Base-by-base conservation (phyloP, 2,888 invertebrate genomes). In the Germaria angustata region DNA sequence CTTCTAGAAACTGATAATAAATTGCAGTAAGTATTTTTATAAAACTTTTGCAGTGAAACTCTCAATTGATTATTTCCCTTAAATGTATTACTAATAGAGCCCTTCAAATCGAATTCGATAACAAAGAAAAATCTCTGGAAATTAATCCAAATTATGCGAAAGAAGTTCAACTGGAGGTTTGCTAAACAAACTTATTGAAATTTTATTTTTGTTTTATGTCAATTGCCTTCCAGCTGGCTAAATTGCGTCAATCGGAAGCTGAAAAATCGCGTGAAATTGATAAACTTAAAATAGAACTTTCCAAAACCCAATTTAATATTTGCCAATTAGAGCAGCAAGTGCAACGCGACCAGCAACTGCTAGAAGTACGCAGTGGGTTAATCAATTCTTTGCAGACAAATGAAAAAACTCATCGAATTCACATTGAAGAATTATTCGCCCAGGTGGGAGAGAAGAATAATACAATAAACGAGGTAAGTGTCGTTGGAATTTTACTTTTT, bases 381-480 rank as follows among this genome's bases (percentile, higher is more conserved):
- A 90, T 91, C 8, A 86, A 86, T 13, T 87, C 89, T 2, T 65
- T 90, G 24, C 89, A 90, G 63, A 72, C 87, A 32, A 88, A 86
- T 20, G 90, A 90, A 46, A 81, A 80, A 49, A 86, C 86, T 1
- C 85, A 84, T 34, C 86, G 85, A 11, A 72, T 85, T 0, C 87
- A 87, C 7, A 55, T 89, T 2, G 86, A 87, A 5, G 87, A 90
- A 32, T 69, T 89, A 32, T 86, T 88, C 73, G 81, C 85, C n/a
- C 87, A 89, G 76, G 69, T 88, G 13, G 86, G 76, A 11, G 86
- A 87, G 4, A 87, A 87, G 72, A 88, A 86, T 15, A 84, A 81
- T 6, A 65, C 79, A 0, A 84, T 88, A 20, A 86, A 84, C 13
- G 85, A 87, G 85, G 87, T 87, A 83, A 79, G 63, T 61, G 8